A percentile compares a stretch with the other conserved stretches of the same genome.
Evolutionary conservation across 2,113 vertebrate species (phyloP).

Genomic region (Phoenicopterus ruber): DNA sequence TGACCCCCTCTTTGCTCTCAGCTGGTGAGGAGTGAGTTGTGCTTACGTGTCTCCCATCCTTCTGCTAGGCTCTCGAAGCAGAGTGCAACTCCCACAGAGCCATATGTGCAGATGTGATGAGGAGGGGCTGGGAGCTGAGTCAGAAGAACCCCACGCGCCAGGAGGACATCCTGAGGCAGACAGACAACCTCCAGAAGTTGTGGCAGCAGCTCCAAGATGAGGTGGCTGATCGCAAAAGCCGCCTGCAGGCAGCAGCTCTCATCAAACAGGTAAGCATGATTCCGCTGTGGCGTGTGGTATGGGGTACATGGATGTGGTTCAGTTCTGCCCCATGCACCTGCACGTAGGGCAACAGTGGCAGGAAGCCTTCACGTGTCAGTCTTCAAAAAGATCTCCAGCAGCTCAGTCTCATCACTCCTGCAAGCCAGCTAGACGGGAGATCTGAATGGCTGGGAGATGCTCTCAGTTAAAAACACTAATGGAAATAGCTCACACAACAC

Average conservation of each 20-base stretch:
- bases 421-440: neutral
- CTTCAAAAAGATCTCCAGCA: neutral
- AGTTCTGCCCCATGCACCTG: neutral
- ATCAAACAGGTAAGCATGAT: slow-evolving; percentile 76
- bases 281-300: neutral
- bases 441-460: neutral
- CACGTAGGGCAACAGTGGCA: neutral
- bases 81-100: slow-evolving; percentile 80
- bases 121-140: slow-evolving; percentile 75
- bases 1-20: neutral
- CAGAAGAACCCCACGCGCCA: slow-evolving; percentile 22
- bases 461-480: neutral
- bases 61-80: slow-evolving; percentile 76
- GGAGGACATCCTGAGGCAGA: slow-evolving; percentile 71
- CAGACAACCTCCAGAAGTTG: slow-evolving; percentile 71
- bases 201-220: slow-evolving; percentile 79
- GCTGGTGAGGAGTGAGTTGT: neutral
- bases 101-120: slow-evolving; percentile 70
- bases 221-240: slow-evolving; percentile 41
- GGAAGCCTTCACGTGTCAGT: neutral
- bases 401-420: neutral
- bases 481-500: neutral
- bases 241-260: slow-evolving; percentile 78
- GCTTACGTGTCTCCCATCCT: neutral
- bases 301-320: neutral